Base-by-base conservation (phyloP, 2,888 invertebrate genomes). In the Pardosa pseudoannulata region DNA sequence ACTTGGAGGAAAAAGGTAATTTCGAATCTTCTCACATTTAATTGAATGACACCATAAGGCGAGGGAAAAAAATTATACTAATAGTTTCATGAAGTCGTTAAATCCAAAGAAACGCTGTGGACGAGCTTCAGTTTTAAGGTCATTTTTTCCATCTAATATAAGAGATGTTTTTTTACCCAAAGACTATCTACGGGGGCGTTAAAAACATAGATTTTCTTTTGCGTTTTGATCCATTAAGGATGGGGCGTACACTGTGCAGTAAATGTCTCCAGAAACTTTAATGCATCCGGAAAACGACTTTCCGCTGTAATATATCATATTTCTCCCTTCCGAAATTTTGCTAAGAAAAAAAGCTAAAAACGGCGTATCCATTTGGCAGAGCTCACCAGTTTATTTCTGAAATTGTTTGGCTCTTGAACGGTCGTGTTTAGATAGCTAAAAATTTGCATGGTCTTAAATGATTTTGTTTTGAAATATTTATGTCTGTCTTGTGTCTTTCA, bases 191-290 rank as follows among this genome's bases (percentile, higher is more conserved):
- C 7, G 50, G 23, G 46, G 74, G 62, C 36, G 74, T 81, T 80
- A 81, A 81, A 81, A 81, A 81, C 81, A n/a, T n/a, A 81, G 68
- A 73, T 74, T 68, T 81, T 81, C 70, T 74, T 74, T 75, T 81
- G 46, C 68, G 74, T 75, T 81, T 74, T 75, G 68, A 81, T 81
- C 81, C 81, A 81, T 81, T 81, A 81, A 75, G 81, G 56, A 36
- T 23, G 36, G 9, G 19, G 50, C 39, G 56, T 65, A 39, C 62
- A 74, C 70, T 50, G 32, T 75, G 41, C 62, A 50, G 81, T 39
- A 74, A 74, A 75, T 81, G 81, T 74, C 81, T 50, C 23, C 68
- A 68, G 27, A 74, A 81, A 81, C 67, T 81, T 81, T 75, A 81
- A 81, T 81, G 81, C 74, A 81, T 56, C 74, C 41, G 41, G 74